Conservation (phyloP, 1,140 invertebrate species). For the Halesus radiatus region DNA sequence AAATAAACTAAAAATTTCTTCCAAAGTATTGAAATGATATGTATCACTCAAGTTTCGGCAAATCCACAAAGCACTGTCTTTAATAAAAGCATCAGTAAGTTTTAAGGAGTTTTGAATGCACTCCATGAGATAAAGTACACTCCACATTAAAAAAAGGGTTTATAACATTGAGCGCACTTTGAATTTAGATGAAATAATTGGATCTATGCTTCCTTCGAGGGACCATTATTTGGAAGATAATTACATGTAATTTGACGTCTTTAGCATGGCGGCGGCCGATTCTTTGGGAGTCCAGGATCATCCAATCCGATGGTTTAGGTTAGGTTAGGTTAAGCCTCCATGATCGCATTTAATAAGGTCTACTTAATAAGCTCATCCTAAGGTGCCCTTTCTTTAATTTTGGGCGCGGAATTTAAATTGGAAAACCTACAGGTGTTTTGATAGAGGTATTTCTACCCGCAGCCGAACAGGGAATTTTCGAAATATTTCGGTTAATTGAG, state of each 20-base stretch:
- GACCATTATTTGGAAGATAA: slow-evolving; percentile 47
- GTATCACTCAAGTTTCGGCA: too few relatives aligned
- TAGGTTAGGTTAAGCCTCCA: neutral
- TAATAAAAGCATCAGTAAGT: too few relatives aligned
- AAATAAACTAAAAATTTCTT: too few relatives aligned
- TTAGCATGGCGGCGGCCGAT: slow-evolving; percentile 38
- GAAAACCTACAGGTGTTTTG: slow-evolving; percentile 47
- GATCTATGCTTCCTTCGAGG: slow-evolving; percentile 41
- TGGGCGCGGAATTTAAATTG: slow-evolving; percentile 47
- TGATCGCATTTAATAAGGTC: slow-evolving; percentile 41
- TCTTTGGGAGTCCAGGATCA: slow-evolving; percentile 24
- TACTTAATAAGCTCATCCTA: slow-evolving; percentile 17
- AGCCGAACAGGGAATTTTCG: slow-evolving; percentile 4
- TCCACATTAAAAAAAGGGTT: too few relatives aligned
- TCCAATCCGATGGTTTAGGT: slow-evolving; percentile 10
- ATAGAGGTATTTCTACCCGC: neutral
- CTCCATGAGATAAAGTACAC: too few relatives aligned
- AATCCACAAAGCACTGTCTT: too few relatives aligned
- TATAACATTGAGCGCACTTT: neutral
- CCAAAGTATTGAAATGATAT: too few relatives aligned
- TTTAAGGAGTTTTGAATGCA: too few relatives aligned
- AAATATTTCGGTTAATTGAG: slow-evolving; percentile 33
- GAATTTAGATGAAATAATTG: slow-evolving; percentile 3
- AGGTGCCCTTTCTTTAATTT: slow-evolving; percentile 36
- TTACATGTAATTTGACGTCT: slow-evolving; percentile 53